These are phyloP conservation scores for Actias luna DNA, from an alignment of 2,888 invertebrate species.

Conservation along the genomic window DNA sequence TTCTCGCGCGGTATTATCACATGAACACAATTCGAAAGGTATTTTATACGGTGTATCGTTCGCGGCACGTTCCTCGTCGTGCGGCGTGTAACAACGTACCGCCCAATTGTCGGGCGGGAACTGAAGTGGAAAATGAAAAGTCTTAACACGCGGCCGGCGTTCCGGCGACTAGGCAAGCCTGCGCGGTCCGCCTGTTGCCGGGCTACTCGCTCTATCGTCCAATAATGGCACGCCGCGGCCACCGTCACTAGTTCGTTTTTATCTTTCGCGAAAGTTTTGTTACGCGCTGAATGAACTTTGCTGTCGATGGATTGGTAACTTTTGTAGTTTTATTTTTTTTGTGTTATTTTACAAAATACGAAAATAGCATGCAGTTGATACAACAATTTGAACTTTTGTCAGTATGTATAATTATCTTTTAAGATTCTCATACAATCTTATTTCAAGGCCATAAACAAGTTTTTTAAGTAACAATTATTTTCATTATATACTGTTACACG, in stretches of 20 bases:
- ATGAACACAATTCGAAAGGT: conserved; percentile 33
- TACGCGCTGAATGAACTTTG: conserved; percentile 9
- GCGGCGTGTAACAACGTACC: conserved; percentile 17
- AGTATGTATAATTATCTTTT: background rate
- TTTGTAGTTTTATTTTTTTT: background rate
- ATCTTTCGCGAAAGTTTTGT: conserved; percentile 31
- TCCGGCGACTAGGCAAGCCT: conserved; percentile 36
- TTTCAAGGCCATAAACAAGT: background rate
- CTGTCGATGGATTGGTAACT: background rate
- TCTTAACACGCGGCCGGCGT: conserved; percentile 31
- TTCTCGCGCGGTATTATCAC: conserved; percentile 33
- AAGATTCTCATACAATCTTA: background rate
- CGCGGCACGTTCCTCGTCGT: conserved; percentile 21
- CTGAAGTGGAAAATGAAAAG: conserved; percentile 29
- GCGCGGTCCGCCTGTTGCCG: conserved; percentile 57
- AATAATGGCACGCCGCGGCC: conserved; percentile 36
- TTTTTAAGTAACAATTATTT: background rate
- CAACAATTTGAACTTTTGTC: background rate
- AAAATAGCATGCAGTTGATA: background rate
- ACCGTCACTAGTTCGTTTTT: conserved; percentile 25
- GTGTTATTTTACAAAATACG: background rate
- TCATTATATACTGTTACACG: background rate
- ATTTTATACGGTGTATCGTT: conserved; percentile 15
- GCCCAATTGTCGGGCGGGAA: conserved; percentile 39
- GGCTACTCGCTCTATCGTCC: conserved; percentile 40